phyloP scores from a whole-genome alignment of 2,113 vertebrate species.

The Manacus vitellinus region DNA sequence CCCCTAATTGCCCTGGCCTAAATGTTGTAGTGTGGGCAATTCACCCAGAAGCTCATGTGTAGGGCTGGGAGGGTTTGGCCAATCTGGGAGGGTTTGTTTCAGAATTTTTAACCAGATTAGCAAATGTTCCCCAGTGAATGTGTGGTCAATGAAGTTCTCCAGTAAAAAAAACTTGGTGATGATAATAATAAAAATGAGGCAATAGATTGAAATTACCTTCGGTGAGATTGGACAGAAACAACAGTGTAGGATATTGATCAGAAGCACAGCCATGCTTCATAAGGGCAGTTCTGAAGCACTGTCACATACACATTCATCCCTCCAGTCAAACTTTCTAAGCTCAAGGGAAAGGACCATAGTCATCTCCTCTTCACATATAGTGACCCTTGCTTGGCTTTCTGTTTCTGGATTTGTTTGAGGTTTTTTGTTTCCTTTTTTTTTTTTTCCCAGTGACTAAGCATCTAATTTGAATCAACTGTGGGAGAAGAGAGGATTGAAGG shows the following conservation, averaged over 20 bases:
- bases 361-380: accelerated
- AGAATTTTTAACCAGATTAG: neutral
- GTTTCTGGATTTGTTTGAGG: neutral
- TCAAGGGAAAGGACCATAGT: neutral
- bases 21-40: neutral
- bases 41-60: neutral
- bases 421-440: neutral
- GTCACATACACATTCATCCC: neutral
- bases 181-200: neutral
- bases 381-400: neutral
- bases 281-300: neutral
- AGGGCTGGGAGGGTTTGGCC: neutral
- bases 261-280: neutral
- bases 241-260: neutral
- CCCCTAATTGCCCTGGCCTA: neutral
- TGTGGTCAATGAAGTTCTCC: neutral
- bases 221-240: neutral
- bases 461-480: constrained; percentile 13
- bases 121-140: neutral
- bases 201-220: neutral
- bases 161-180: neutral
- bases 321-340: neutral
- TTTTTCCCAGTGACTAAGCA: neutral
- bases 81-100: no score
- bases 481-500: constrained; percentile 35